Evolutionary conservation across 2,888 invertebrate genomes (phyloP), one percentile per base, ranked within the genome.

Genomic region (Craniophora ligustri): DNA sequence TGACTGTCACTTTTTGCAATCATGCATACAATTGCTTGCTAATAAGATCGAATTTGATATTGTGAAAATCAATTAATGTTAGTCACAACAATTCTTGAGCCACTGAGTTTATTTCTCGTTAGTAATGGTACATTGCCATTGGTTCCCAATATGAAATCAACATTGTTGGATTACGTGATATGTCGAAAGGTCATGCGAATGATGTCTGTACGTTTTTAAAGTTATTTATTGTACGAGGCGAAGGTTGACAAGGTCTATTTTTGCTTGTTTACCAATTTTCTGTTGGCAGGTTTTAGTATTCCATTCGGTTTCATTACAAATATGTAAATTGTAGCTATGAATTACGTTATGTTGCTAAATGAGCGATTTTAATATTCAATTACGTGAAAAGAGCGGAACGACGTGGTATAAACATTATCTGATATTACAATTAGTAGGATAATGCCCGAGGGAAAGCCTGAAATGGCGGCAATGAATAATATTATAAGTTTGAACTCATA

Each of bases 351-450:
- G 41, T 39, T 47, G 39, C n/a, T 40, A 34, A 49, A 53, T 56
- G 53, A 50, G 21, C 36, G 46, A 56, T 58, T 65, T 67, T 56
- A 63, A 71, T 66, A 70, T 66, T 68, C 50, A 66, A 70, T 66
- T 70, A 66, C 30, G 67, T 34, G 47, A 50, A 49, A 61, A 61
- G 45, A 39, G 56, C 40, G 46, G 36, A 51, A 60, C 61, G 56
- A 36, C 16, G 45, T 44, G 50, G 35, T 35, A 47, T 60, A 45
- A 56, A 60, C 46, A 50, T 68, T 45, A 61, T 70, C 53, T 54
- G 53, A 49, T 58, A 55, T 62, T 41, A 41, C 39, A 44, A 55
- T 41, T 53, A 57, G 42, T 61, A 31, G 51, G 49, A 50, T 50
- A 58, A 50, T 41, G 51, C 67, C 46, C 40, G 44, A 30, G 51